Percentiles rank a stretch among this genome's conserved stretches.
phyloP scores from a whole-genome alignment of 2,113 vertebrate genomes.

The Zingel zingel region DNA sequence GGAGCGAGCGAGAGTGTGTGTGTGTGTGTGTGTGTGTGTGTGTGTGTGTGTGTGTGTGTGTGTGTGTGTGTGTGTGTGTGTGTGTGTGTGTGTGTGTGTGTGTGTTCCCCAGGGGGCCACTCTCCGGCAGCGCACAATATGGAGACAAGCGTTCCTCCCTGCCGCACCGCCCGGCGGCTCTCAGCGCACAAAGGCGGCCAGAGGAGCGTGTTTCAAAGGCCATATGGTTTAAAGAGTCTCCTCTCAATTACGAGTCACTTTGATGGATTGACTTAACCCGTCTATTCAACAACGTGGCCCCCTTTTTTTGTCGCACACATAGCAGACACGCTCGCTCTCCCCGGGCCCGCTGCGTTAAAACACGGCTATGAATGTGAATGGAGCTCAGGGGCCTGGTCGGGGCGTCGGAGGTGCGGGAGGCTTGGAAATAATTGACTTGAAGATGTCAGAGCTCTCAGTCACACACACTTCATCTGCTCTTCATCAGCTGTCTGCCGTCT shows the following conservation, averaged over 20 bases:
- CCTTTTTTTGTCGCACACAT: conserved; percentile 83
- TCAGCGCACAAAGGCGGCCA: conserved; percentile 77
- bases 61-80: conserved; percentile 82
- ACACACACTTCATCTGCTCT: conserved; percentile 80
- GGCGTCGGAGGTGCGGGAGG: conserved; percentile 40
- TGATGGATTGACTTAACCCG: conserved; percentile 95
- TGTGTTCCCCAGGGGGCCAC: conserved; percentile 86
- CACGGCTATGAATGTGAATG: conserved; percentile 95
- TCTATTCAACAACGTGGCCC: conserved; percentile 87
- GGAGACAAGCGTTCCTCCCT: conserved; percentile 87
- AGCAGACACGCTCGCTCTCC: conserved; percentile 79
- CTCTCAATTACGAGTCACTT: conserved; percentile 95
- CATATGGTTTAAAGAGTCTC: conserved; percentile 94
- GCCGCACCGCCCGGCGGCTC: conserved; percentile 11
- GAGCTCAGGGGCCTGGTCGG: conserved; percentile 41
- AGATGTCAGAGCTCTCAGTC: conserved; percentile 76
- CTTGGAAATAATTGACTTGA: conserved; percentile 81
- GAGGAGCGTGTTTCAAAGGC: background rate
- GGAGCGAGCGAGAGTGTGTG: background rate
- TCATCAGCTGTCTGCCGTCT: background rate
- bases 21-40: conserved; percentile 83
- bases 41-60: conserved; percentile 80
- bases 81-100: conserved; percentile 28
- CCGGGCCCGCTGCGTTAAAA: conserved; percentile 84
- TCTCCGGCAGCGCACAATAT: conserved; percentile 92